phyloP scores from a whole-genome alignment of 2,113 vertebrate genomes.

The Dissostichus mawsoni region DNA sequence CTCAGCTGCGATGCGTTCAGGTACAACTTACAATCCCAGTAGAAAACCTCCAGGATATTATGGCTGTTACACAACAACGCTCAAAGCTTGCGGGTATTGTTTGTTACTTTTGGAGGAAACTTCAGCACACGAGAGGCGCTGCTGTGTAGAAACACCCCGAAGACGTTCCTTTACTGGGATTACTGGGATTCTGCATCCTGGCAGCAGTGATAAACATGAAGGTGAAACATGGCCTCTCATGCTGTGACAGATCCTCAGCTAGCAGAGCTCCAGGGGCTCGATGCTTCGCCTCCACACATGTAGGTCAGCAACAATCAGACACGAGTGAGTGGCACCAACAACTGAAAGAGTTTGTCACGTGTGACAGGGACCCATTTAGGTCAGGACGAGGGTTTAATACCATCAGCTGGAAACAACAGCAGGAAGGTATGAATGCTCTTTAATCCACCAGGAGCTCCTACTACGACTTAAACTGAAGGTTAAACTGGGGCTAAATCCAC shows the following conservation, averaged over 20 bases:
- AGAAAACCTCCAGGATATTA: constrained; percentile 28
- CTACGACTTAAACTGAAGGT: neutral
- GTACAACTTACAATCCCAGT: constrained; percentile 40
- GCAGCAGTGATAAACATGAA: neutral
- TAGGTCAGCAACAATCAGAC: constrained; percentile 19
- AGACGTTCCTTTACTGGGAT: neutral
- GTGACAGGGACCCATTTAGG: neutral
- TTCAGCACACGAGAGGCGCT: neutral
- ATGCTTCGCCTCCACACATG: neutral
- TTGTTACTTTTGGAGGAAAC: constrained; percentile 26
- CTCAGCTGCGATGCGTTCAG: constrained; percentile 45
- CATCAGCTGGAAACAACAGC: neutral
- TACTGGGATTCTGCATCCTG: neutral
- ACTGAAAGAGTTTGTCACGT: no score
- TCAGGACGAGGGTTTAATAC: neutral
- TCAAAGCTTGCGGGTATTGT: neutral
- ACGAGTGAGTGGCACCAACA: neutral
- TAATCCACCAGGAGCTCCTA: neutral
- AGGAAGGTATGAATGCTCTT: neutral
- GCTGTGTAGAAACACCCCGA: neutral
- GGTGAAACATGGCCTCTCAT: neutral
- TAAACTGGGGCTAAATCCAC: neutral
- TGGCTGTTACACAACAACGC: constrained; percentile 19
- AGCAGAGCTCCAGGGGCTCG: neutral
- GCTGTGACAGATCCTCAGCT: neutral